Evolutionary conservation across 2,888 invertebrate genomes (phyloP), one percentile per base, ranked within the genome.

Genomic region (Ametastegia equiseti): DNA sequence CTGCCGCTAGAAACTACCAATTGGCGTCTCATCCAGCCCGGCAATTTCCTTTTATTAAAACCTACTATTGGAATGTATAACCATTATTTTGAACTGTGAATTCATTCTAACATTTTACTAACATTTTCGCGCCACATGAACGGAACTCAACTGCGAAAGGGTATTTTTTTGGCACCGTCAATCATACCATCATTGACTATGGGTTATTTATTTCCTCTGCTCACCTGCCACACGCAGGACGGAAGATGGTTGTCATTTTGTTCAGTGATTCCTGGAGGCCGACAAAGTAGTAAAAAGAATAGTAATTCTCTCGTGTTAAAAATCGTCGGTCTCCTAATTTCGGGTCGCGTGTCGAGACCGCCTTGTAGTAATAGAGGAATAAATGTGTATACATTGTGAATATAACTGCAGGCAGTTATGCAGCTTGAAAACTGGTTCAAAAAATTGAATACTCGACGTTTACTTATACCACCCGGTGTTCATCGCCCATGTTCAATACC

Each of bases 211-310:
- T n/a, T n/a, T n/a, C n/a, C n/a, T n/a, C n/a, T n/a, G 15, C 30
- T 6, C 15, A 6, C 15, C 33, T 65, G 7, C n/a, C 65, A 36
- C 65, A 13, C 36, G 23, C 36, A 23, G 33, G 6, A 65, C 9
- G 36, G 36, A 36, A n/a, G 36, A 54, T 54, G n/a, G n/a, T 54
- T 54, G 54, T n/a, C 54, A 54, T n/a, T n/a, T n/a, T 54, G 60
- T 60, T 60, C 27, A 60, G 67, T 39, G 67, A 67, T 67, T 67
- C 13, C 67, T 42, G 1, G 39, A 19, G 0, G 19, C 39, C 39
- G 67, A 39, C 67, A 67, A 67, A 67, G 39, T 23, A 39, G 36
- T 39, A n/a, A 39, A 23, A 39, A 67, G 27, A 67, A 67, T 67
- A 19, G 65, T 9, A 11, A 65, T n/a, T n/a, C 36, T 33, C 39